These are phyloP conservation scores for Indicator indicator DNA, from an alignment of 2,113 vertebrate genomes.

Conservation along the genomic window DNA sequence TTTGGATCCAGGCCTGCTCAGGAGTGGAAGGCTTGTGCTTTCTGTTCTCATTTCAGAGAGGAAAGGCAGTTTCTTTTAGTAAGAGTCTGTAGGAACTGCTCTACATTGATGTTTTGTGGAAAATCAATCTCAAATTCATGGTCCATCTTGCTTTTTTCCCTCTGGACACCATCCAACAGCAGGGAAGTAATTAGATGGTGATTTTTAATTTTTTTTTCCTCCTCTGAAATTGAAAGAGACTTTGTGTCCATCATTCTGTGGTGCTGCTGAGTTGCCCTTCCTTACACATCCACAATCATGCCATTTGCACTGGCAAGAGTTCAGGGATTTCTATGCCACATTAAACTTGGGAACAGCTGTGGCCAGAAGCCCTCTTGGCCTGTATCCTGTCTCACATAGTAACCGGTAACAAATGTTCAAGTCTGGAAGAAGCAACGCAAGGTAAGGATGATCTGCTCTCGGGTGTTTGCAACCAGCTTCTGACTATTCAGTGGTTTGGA, in stretches of 20 bases:
- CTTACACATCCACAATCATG: rapidly evolving
- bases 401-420: background rate
- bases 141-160: background rate
- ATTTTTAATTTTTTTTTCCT: background rate
- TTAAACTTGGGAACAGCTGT: background rate
- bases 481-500: background rate
- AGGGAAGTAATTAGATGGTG: background rate
- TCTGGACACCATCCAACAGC: background rate
- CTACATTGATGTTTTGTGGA: background rate
- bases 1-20: background rate
- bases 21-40: background rate
- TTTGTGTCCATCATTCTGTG: background rate
- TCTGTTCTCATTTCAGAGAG: background rate
- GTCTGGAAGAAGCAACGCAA: background rate
- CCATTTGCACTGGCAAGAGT: background rate
- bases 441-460: background rate
- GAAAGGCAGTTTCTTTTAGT: background rate
- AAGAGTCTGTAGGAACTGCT: background rate
- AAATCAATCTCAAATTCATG: background rate
- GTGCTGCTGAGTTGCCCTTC: background rate
- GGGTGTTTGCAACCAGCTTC: background rate
- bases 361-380: background rate
- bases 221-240: background rate
- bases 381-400: background rate
- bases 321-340: background rate